Base-by-base conservation (phyloP, 1,140 invertebrate species). In the Drosophila athabasca region DNA sequence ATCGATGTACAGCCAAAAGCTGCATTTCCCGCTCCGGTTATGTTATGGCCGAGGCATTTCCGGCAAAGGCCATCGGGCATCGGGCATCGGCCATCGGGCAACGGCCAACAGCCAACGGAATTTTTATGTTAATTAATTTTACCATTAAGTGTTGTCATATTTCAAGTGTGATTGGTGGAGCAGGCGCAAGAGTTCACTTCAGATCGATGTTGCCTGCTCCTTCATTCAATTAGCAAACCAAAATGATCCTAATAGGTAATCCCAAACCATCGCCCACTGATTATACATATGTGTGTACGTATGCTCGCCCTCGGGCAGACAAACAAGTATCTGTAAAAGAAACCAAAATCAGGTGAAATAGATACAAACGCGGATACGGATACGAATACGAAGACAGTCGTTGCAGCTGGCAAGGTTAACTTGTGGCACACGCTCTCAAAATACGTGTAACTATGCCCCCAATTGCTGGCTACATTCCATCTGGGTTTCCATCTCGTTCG, bases 71-170 rank as follows among this genome's bases (percentile, higher is more conserved):
- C 67, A 77, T 55, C 51, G 60, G 48, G 48, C 6, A 19, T 1
- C 17, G 17, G 17, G 0, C 17, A 19, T 19, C 17, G 1, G 17
- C 17, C 17, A 19, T 19, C 17, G 17, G 17, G 17, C 17, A 26
- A 26, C 24, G 29, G 29, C 29, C 7, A 31, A 2, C 29, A 7
- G 29, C 1, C 29, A 31, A 3, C 8, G 29, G 29, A 2, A 76
- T 76, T 83, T 88, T 88, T 83, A 62, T 83, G 79, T 73, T 83
- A 83, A 85, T 85, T 85, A 79, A 76, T 83, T 83, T 77, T 24
- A 64, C 79, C 83, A 79, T 76, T 79, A 83, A 88, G 79, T 66
- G 66, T 45, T 76, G 79, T 83, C 79, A 78, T 76, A 85, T 71
- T 71, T 83, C 55, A 62, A 87, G 68, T 45, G 62, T 31, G 41